phyloP scores from a whole-genome alignment of 2,797 vertebrate genomes.

The Acanthiza pusilla region DNA sequence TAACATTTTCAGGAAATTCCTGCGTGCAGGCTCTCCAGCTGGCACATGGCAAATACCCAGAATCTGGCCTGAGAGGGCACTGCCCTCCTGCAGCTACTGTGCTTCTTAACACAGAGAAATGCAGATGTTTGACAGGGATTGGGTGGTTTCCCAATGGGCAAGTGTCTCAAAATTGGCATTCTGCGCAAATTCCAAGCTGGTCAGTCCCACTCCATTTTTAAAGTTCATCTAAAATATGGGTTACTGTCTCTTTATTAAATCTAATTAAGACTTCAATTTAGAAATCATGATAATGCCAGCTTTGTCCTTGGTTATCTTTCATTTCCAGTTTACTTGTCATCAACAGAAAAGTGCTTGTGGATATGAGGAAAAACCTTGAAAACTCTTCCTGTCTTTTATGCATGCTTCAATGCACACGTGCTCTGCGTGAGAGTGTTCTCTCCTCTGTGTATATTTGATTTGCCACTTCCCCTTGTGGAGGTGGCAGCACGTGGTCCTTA shows the following conservation, averaged over 20 bases:
- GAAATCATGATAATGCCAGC: background rate
- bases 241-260: background rate
- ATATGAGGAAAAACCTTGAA: background rate
- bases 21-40: background rate
- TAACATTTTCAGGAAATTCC: background rate
- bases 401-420: background rate
- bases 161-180: background rate
- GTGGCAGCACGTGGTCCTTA: background rate
- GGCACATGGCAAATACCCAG: background rate
- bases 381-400: background rate
- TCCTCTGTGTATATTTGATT: background rate
- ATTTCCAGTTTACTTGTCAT: background rate
- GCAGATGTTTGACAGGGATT: background rate
- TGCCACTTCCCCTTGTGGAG: background rate
- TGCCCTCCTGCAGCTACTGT: background rate
- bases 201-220: background rate
- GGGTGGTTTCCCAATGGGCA: background rate
- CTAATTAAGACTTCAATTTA: background rate
- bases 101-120: background rate
- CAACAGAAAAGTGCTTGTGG: background rate
- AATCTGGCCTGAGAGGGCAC: background rate
- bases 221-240: background rate
- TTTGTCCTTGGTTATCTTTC: background rate
- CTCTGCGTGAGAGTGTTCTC: background rate
- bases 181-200: background rate